Conservation (phyloP, 2,888 invertebrate genomes). For the Steinernema carpocapsae region DNA sequence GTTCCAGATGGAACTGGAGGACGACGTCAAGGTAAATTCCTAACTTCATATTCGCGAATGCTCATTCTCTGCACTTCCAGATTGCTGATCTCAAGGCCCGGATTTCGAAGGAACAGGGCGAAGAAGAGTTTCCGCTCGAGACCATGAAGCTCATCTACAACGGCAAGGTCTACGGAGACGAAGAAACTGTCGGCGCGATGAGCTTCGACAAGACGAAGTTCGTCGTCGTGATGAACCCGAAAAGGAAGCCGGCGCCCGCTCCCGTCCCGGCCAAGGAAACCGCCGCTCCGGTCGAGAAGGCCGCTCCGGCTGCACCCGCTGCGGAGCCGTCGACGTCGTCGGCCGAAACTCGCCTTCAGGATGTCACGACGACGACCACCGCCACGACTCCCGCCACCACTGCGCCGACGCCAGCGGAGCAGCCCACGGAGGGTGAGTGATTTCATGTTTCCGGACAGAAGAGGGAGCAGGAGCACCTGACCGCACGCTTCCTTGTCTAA, state of each 20-base stretch:
- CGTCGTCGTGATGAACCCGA: slow-evolving; percentile 64
- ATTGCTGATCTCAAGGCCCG: slow-evolving; percentile 60
- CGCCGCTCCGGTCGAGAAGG: no score
- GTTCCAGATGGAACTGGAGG: slow-evolving; percentile 58
- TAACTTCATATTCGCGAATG: no score
- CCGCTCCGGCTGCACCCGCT: slow-evolving; percentile 8
- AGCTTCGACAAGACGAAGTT: slow-evolving; percentile 59
- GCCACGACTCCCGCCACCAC: slow-evolving; percentile 48
- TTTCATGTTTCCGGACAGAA: no score
- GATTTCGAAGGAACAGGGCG: slow-evolving; percentile 51
- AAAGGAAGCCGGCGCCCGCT: slow-evolving; percentile 39
- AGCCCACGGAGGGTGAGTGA: no score
- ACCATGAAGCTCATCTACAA: slow-evolving; percentile 66
- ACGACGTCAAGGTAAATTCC: slow-evolving; percentile 53
- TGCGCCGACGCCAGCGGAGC: background rate
- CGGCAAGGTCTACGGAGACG: slow-evolving; percentile 63
- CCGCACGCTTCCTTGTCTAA: no score
- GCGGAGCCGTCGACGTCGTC: slow-evolving; percentile 62
- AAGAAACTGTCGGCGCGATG: slow-evolving; percentile 47
- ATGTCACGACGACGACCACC: slow-evolving; percentile 62
- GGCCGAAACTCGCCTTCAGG: slow-evolving; percentile 64
- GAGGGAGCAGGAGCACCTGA: no score
- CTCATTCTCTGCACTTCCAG: slow-evolving; percentile 46
- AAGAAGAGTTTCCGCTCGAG: slow-evolving; percentile 52
- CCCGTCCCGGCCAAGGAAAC: background rate